These are phyloP conservation scores for Agonopterix heracliana DNA, from an alignment of 2,888 invertebrate species.

Conservation along the genomic window DNA sequence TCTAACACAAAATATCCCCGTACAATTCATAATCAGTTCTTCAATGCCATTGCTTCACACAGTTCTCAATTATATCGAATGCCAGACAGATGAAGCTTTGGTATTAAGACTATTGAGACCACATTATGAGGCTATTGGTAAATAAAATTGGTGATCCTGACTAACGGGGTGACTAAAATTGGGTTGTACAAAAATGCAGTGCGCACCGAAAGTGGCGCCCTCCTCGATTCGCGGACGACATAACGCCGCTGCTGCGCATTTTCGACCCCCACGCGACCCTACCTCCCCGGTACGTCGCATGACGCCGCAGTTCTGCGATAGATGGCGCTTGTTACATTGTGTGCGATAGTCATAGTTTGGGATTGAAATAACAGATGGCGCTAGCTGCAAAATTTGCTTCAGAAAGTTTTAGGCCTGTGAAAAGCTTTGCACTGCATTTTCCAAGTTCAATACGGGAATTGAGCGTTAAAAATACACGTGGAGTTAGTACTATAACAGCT, in stretches of 20 bases:
- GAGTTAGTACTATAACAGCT: no score
- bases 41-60: not conserved
- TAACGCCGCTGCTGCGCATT: slow-evolving; percentile 84
- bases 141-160: slow-evolving; percentile 19
- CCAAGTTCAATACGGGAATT: not conserved
- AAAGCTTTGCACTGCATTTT: slow-evolving; percentile 25
- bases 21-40: no score
- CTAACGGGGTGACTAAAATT: slow-evolving; percentile 42
- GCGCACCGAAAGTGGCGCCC: slow-evolving; percentile 90
- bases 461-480: not conserved
- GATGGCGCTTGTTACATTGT: slow-evolving; percentile 61
- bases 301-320: slow-evolving; percentile 43
- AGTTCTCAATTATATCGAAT: not conserved
- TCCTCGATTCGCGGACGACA: slow-evolving; percentile 86
- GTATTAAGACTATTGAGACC: not conserved
- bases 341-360: slow-evolving; percentile 33
- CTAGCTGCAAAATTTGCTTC: slow-evolving; percentile 19
- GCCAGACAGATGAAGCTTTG: not conserved
- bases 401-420: slow-evolving; percentile 9
- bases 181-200: slow-evolving; percentile 67
- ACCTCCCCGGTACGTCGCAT: slow-evolving; percentile 70
- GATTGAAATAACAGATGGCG: slow-evolving; percentile 51
- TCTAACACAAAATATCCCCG: slow-evolving; percentile 4
- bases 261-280: slow-evolving; percentile 83
- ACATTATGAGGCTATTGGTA: not conserved